Evolutionary conservation across 2,113 vertebrate species (phyloP).

Genomic region (Hydropotes inermis): DNA sequence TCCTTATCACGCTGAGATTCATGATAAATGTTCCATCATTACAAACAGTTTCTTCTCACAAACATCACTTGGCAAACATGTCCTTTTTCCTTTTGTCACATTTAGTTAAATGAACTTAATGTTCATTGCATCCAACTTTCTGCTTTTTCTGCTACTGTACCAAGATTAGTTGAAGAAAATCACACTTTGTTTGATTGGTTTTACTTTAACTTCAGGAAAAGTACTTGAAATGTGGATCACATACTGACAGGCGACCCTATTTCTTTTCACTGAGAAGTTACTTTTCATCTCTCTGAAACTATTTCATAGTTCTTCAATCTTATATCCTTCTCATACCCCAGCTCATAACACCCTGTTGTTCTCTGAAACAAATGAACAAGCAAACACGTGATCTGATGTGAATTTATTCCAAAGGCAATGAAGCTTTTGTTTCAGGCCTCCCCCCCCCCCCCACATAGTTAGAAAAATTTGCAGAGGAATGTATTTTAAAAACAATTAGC

Average conservation of each 20-base stretch:
- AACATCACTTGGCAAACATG: background rate
- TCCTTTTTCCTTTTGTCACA: background rate
- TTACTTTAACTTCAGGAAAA: conserved; percentile 1
- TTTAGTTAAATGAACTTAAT: background rate
- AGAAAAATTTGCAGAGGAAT: background rate
- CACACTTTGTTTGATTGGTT: background rate
- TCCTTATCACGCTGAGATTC: background rate
- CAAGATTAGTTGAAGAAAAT: background rate
- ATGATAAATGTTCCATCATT: background rate
- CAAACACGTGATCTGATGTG: background rate
- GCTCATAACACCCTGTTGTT: background rate
- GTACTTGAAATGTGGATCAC: background rate
- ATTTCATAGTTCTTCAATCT: background rate
- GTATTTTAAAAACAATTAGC: background rate
- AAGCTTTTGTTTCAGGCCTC: background rate
- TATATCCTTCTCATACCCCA: background rate
- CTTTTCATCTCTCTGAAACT: background rate
- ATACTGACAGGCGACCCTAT: background rate
- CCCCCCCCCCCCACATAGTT: background rate
- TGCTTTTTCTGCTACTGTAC: background rate
- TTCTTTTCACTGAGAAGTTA: conserved; percentile 7
- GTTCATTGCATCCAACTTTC: background rate
- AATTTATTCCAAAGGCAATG: background rate
- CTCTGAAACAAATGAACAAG: background rate
- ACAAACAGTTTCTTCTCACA: background rate